Percentiles rank a stretch among this genome's conserved stretches.
phyloP scores from a whole-genome alignment of 2,888 invertebrate species.

The Tenthredo livida region DNA sequence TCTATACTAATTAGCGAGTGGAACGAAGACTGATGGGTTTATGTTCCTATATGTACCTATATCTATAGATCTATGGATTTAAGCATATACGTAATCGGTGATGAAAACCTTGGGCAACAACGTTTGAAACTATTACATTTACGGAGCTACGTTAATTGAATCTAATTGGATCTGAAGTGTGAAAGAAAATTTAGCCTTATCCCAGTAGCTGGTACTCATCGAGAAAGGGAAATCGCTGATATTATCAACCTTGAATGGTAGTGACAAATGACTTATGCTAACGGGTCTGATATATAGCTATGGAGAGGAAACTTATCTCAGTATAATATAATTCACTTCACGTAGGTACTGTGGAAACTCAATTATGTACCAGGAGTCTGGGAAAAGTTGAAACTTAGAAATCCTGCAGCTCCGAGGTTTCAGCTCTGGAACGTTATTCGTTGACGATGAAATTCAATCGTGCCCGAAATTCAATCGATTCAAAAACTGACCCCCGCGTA shows the following conservation, averaged over 20 bases:
- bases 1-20: background rate
- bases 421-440: background rate
- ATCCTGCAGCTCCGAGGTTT: background rate
- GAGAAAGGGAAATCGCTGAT: background rate
- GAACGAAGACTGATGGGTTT: background rate
- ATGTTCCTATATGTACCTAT: too few species aligned
- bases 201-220: background rate
- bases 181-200: background rate
- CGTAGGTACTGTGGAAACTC: background rate
- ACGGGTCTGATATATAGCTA: slow-evolving; percentile 6
- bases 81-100: background rate
- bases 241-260: background rate
- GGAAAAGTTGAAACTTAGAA: background rate
- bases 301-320: background rate
- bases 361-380: slow-evolving; percentile 5
- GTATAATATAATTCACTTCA: background rate
- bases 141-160: background rate
- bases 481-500: background rate
- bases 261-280: slow-evolving; percentile 36
- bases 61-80: background rate
- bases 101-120: background rate
- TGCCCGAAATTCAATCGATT: background rate
- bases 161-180: background rate
- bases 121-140: background rate
- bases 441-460: background rate